phyloP scores from a whole-genome alignment of 2,888 invertebrate species.

The Cosmia pyralina region DNA sequence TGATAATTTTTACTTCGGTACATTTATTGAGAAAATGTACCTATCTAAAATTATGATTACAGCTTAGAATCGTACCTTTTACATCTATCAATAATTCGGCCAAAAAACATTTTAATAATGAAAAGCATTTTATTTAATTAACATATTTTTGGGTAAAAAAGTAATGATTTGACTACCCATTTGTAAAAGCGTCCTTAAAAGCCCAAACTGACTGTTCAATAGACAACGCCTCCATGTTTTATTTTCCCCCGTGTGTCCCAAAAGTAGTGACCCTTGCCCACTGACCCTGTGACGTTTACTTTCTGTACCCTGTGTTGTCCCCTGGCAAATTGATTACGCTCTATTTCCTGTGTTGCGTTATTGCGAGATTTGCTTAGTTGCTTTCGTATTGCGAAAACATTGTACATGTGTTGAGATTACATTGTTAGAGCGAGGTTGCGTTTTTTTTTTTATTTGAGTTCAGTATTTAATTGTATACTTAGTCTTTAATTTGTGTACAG shows the following conservation, averaged over 20 bases:
- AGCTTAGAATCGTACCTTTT: too few species aligned
- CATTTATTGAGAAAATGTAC: too few species aligned
- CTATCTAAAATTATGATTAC: too few species aligned
- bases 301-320: slow-evolving; percentile 25
- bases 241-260: slow-evolving; percentile 30
- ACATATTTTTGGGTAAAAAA: too few species aligned
- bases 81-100: too few species aligned
- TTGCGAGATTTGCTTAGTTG: slow-evolving; percentile 48
- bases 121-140: too few species aligned
- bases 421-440: background rate
- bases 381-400: slow-evolving; percentile 26
- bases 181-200: too few species aligned
- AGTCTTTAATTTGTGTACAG: background rate
- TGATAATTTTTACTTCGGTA: too few species aligned
- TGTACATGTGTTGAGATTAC: slow-evolving; percentile 27
- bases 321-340: slow-evolving; percentile 58
- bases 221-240: slow-evolving; percentile 45
- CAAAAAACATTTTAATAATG: too few species aligned
- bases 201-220: slow-evolving; percentile 37
- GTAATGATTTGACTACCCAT: too few species aligned
- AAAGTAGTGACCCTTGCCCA: slow-evolving; percentile 46
- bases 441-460: slow-evolving; percentile 12
- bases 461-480: background rate
- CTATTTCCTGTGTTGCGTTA: slow-evolving; percentile 54
- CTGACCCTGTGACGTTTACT: slow-evolving; percentile 58